Conservation (phyloP, 2,113 vertebrate species). For the Pteronura brasiliensis region DNA sequence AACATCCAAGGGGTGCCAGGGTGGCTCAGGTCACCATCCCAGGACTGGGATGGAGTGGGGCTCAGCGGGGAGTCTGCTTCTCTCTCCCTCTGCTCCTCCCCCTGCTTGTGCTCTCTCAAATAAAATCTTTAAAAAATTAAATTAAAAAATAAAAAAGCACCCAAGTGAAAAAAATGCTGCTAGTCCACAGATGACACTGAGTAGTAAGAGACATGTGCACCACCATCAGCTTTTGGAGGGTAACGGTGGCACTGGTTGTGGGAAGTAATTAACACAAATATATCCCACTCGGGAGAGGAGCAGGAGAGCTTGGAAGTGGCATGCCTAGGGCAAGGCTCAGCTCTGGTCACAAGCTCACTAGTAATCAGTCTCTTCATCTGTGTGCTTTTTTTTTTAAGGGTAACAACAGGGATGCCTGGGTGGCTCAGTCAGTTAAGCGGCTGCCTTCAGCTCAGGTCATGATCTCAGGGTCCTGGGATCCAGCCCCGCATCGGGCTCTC, state of each 20-base stretch:
- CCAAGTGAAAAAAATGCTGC: not conserved
- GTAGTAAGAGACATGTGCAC: not conserved
- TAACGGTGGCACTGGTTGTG: not conserved
- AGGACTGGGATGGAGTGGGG: not conserved
- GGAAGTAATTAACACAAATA: not conserved
- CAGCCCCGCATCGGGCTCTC: no score
- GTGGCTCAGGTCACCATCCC: not conserved
- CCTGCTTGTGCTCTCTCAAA: not conserved
- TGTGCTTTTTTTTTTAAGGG: not conserved
- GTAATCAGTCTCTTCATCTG: not conserved
- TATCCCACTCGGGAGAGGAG: not conserved
- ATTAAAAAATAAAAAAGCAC: not conserved
- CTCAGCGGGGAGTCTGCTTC: not conserved
- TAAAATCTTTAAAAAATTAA: not conserved
- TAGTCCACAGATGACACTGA: not conserved
- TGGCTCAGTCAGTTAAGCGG: no score
- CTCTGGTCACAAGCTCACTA: not conserved
- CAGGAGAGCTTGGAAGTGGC: accelerated
- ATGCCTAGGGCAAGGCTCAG: not conserved
- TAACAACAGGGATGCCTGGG: not conserved
- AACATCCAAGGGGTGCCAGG: not conserved
- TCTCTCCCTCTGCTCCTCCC: not conserved
- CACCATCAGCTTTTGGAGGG: no score
- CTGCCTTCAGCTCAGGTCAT: no score
- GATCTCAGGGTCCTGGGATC: no score